Evolutionary conservation across 2,888 invertebrate genomes (phyloP).

Genomic region (Pristionchus mayeri): DNA sequence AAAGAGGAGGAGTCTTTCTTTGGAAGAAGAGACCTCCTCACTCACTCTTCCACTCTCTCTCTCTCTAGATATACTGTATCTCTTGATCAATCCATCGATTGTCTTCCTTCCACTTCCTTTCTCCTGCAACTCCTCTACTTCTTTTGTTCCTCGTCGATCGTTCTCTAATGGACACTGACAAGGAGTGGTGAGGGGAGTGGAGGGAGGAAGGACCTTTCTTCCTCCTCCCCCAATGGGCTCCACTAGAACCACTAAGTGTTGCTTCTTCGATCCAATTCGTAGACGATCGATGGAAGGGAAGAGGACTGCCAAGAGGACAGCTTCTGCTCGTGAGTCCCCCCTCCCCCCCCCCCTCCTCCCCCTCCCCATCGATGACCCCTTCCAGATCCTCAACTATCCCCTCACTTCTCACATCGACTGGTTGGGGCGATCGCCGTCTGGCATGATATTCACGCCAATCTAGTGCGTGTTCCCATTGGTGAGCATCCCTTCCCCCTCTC

Average conservation of each 20-base stretch:
- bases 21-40: background rate
- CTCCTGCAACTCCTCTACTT: background rate
- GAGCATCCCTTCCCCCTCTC: slow-evolving; percentile 22
- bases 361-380: too few relatives aligned
- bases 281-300: slow-evolving; percentile 4
- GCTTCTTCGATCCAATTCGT: background rate
- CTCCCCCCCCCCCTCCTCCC: background rate
- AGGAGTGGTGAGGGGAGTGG: background rate
- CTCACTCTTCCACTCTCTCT: background rate
- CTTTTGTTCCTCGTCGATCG: background rate
- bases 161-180: slow-evolving; percentile 26
- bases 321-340: background rate
- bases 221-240: background rate
- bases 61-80: background rate
- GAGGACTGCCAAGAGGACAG: background rate
- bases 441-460: slow-evolving; percentile 74
- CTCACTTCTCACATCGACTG: slow-evolving; percentile 61
- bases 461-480: slow-evolving; percentile 70
- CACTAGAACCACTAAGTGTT: background rate
- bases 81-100: background rate
- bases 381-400: slow-evolving; percentile 16
- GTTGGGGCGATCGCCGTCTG: slow-evolving; percentile 75
- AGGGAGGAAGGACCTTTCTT: slow-evolving; percentile 5
- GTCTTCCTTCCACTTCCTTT: slow-evolving; percentile 2
- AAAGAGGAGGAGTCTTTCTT: slow-evolving; percentile 6